Evolutionary conservation across 2,113 vertebrate species (phyloP), one percentile per base, ranked within the genome.

Genomic region (Nyctibius bracteatus): DNA sequence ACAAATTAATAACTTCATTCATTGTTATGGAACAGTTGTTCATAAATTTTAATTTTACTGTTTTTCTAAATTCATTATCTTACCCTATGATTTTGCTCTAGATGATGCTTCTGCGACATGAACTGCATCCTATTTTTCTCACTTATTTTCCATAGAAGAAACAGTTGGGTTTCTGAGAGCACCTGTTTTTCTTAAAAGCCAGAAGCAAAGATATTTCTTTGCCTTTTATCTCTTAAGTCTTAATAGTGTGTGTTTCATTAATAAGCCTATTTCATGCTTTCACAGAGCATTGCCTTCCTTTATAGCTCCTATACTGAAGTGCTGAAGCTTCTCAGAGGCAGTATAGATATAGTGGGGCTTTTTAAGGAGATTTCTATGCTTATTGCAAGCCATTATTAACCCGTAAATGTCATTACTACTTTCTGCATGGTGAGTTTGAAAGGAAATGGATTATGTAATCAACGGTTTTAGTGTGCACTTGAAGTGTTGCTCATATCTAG

Each of bases 401-500:
- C 14, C 6, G 12, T 77, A 57, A 46, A 66, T 54, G 24, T 84
- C 41, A 39, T 28, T 51, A 52, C 12, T 89, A 21, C 33, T 68
- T 83, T 81, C 63, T 59, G 9, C 12, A 2, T 25, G 18, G 23
- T 75, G 39, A 39, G n/a, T 37, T 65, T 49, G 52, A 63, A 92
- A 85, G 39, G 43, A 77, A 51, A 41, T 55, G 9, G 9, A 47
- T 23, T 55, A 59, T 44, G 18, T 28, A 54, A 46, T 72, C 12
- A 43, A 3, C 39, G 46, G 15, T 6, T 70, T 77, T 37, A 82
- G 74, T 55, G 54, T 87, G 88, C 96, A 92, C 96, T 97, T 97
- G 78, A 96, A 97, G 92, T 95, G 91, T 97, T 96, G 91, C 41
- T 94, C 4, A 0, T 83, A 31, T 39, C 31, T 37, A 24, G 58